Evolutionary conservation across 2,113 vertebrate species (phyloP).

Genomic region (Lagopus muta): DNA sequence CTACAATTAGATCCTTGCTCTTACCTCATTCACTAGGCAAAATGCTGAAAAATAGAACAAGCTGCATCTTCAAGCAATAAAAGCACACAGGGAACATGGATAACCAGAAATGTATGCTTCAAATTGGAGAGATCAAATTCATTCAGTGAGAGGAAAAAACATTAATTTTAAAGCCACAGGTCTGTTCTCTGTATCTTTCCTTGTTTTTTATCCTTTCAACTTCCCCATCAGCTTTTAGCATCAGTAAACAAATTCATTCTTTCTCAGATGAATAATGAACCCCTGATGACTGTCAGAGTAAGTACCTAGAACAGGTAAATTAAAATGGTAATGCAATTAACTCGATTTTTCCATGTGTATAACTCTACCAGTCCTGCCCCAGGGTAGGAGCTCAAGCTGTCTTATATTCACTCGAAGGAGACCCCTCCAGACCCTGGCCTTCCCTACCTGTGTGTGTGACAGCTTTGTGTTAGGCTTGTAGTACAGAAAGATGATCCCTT

Average conservation of each 20-base stretch:
- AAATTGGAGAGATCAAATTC: constrained; percentile 1
- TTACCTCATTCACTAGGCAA: background rate
- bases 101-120: background rate
- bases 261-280: constrained; percentile 10
- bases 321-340: background rate
- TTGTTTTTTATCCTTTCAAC: constrained; percentile 48
- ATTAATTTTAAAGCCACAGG: constrained; percentile 36
- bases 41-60: background rate
- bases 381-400: background rate
- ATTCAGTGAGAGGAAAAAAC: background rate
- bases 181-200: constrained; percentile 13
- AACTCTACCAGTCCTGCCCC: background rate
- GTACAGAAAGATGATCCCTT: background rate
- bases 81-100: background rate
- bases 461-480: background rate
- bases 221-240: constrained; percentile 41
- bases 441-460: background rate
- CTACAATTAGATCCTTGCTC: background rate
- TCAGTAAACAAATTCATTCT: constrained; percentile 26
- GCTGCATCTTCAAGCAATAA: background rate
- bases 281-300: background rate
- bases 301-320: background rate
- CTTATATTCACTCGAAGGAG: background rate
- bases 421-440: background rate
- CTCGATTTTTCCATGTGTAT: background rate